Percentiles rank a stretch among this genome's conserved stretches.
Evolutionary conservation across 30 jellyfish, hydroid and myxozoan genomes (phyloP).

Genomic region (Aurelia sp.): DNA sequence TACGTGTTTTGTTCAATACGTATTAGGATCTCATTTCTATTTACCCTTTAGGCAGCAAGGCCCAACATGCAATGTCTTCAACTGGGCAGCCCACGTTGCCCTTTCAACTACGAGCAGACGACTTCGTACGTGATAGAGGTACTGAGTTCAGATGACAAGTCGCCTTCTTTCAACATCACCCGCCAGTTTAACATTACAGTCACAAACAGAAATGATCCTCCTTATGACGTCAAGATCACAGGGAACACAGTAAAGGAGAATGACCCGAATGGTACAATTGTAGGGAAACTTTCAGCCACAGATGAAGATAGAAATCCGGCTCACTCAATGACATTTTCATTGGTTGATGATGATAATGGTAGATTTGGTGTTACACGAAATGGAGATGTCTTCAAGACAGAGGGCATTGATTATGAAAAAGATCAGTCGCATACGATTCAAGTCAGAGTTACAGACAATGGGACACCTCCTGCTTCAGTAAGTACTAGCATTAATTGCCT

Average conservation of each 20-base stretch:
- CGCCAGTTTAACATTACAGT: constrained; percentile 60
- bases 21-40: no score
- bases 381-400: constrained; percentile 40
- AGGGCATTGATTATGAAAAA: constrained; percentile 74
- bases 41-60: constrained; percentile 46
- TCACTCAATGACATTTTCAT: constrained; percentile 53
- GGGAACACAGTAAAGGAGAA: constrained; percentile 71
- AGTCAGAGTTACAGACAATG: constrained; percentile 87
- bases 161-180: constrained; percentile 68
- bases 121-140: constrained; percentile 24
- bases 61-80: constrained; percentile 51
- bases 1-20: no score
- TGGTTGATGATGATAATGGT: constrained; percentile 72
- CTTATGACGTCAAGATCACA: constrained; percentile 57
- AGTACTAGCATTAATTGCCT: neutral
- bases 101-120: constrained; percentile 73
- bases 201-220: constrained; percentile 74
- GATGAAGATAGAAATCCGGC: constrained; percentile 83
- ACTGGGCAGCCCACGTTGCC: constrained; percentile 59
- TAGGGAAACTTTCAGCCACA: constrained; percentile 68
- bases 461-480: constrained; percentile 81
- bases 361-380: constrained; percentile 54
- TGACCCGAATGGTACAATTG: constrained; percentile 54
- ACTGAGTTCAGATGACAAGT: constrained; percentile 73
- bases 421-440: constrained; percentile 60